phyloP scores from a whole-genome alignment of 2,888 invertebrate species.

The Drosophila niveifrons region DNA sequence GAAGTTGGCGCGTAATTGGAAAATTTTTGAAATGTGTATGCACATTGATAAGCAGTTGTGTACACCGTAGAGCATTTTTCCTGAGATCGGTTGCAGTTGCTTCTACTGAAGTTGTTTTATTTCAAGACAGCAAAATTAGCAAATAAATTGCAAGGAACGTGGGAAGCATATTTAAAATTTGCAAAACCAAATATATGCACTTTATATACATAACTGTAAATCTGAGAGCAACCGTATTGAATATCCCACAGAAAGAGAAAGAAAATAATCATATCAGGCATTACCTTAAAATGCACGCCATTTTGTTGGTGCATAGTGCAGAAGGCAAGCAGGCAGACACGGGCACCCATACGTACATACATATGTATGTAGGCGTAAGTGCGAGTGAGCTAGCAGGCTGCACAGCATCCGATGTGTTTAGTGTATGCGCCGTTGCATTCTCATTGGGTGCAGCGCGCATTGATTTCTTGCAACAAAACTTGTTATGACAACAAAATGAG shows the following conservation, averaged over 20 bases:
- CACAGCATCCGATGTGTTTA: constrained; percentile 38
- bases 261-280: constrained; percentile 2
- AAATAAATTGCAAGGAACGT: constrained; percentile 51
- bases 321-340: neutral
- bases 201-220: constrained; percentile 41
- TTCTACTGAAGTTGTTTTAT: constrained; percentile 25
- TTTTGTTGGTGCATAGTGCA: constrained; percentile 4
- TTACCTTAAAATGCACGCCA: constrained; percentile 15
- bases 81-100: neutral
- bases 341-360: neutral
- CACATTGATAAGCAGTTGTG: neutral
- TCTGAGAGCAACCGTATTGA: constrained; percentile 1
- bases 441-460: constrained; percentile 42
- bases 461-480: constrained; percentile 41
- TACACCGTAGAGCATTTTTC: neutral
- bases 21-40: neutral
- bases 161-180: constrained; percentile 31
- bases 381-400: constrained; percentile 11
- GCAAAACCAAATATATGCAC: constrained; percentile 32
- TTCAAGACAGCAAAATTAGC: constrained; percentile 38
- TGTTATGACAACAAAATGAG: constrained; percentile 18
- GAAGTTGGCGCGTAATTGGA: constrained; percentile 20
- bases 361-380: neutral
- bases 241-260: neutral
- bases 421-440: constrained; percentile 26